Evolutionary conservation across 1,140 invertebrate species (phyloP), one percentile per base, ranked within the genome.

Genomic region (Oncopeltus fasciatus): DNA sequence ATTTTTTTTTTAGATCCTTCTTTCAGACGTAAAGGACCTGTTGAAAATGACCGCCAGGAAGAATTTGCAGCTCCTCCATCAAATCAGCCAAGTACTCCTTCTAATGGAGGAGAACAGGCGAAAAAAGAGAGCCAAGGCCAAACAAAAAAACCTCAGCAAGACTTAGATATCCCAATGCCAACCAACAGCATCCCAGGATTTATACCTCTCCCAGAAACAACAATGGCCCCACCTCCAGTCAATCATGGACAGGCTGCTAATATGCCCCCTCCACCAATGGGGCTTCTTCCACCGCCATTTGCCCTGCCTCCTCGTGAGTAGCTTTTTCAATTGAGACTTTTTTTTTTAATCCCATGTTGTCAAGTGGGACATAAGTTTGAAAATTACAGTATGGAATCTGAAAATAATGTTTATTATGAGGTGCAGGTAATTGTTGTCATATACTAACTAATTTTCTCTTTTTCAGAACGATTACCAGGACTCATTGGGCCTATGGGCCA

Each of bases 401-500:
- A 5, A 51, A 46, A 65, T 18, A 28, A 33, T 2, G 51, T 43
- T 57, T n/a, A n/a, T n/a, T n/a, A 16, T 59, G 58, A 38, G 20
- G 38, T 57, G 49, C 31, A 51, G 29, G 21, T 21, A 59, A 57
- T 57, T 58, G 49, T 43, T 63, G 62, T 57, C 31, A 56, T 58
- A 58, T 57, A 51, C 26, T n/a, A 29, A 49, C 24, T 26, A 57
- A 26, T 31, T 60, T 63, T 59, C 20, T 47, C 26, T n/a, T 4
- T 63, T 63, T 14, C 20, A 64, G n/a, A 31, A 58, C 0, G 26
- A 56, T 57, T 64, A 61, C 57, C 66, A 73, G 74, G 76, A 66
- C 73, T 77, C 70, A 63, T 77, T 16, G 74, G 74, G 58, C 74
- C 76, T 63, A 78, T 78, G 76, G 74, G 73, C 67, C 74, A 80